Conservation (phyloP, 2,113 vertebrate species). For the Cariama cristata region DNA sequence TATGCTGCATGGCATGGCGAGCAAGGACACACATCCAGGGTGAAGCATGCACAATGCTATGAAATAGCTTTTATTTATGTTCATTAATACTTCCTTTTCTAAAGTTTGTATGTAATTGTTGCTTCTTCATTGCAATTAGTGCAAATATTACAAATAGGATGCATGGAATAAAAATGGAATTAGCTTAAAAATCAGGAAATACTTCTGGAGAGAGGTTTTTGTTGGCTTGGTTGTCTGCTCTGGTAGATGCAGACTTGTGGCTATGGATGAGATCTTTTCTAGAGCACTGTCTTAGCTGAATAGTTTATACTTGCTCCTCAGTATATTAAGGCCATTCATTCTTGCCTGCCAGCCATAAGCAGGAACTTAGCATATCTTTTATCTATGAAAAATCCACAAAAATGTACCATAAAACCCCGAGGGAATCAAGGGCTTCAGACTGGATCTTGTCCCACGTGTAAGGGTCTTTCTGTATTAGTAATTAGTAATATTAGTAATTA, state of each 20-base stretch:
- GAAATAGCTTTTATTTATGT: background rate
- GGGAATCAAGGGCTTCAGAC: background rate
- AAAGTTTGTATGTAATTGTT: background rate
- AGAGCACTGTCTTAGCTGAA: background rate
- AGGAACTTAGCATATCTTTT: background rate
- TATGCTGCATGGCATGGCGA: fast-evolving
- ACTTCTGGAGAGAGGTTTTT: background rate
- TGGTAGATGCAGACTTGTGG: background rate
- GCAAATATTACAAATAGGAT: background rate
- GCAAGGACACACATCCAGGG: background rate
- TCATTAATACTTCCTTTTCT: background rate
- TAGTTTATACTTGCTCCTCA: background rate
- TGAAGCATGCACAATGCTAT: background rate
- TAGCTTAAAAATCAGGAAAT: background rate
- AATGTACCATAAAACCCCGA: background rate
- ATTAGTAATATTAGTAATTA: too few relatives aligned
- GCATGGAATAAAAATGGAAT: background rate
- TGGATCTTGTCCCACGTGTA: background rate
- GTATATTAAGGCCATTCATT: background rate
- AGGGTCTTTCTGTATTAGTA: background rate
- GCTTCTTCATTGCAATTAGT: background rate
- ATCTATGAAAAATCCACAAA: background rate
- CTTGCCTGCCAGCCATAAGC: background rate
- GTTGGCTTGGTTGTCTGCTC: background rate
- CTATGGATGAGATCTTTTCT: background rate